Evolutionary conservation across 2,113 vertebrate genomes (phyloP).

Genomic region (Piaya cayana): DNA sequence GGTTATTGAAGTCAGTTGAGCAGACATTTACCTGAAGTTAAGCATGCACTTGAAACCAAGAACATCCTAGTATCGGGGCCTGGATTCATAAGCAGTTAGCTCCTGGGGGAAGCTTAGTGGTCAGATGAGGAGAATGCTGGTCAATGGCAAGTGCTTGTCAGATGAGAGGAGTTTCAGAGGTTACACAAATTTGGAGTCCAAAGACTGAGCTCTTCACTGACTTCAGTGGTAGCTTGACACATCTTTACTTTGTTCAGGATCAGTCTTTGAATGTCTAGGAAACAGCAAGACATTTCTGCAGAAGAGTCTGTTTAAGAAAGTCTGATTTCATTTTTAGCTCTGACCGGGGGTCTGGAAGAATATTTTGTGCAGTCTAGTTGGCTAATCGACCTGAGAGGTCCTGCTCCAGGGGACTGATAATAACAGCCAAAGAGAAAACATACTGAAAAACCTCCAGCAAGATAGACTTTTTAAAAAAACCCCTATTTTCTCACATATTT

Average conservation of each 20-base stretch:
- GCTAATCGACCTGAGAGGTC: neutral
- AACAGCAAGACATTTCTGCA: neutral
- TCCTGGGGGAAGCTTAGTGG: too few species aligned
- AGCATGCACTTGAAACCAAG: neutral
- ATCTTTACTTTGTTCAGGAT: neutral
- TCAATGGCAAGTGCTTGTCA: neutral
- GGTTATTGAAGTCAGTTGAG: neutral
- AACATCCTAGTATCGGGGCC: neutral
- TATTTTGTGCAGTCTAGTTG: neutral
- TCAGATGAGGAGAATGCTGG: neutral
- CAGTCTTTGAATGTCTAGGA: neutral
- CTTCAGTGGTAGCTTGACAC: neutral
- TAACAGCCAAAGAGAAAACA: constrained; percentile 21
- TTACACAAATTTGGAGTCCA: neutral
- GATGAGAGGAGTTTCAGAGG: neutral
- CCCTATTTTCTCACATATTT: constrained; percentile 57
- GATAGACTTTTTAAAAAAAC: neutral
- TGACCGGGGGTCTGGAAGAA: neutral
- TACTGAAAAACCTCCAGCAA: constrained; percentile 3
- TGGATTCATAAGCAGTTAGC: neutral
- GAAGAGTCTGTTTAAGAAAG: neutral
- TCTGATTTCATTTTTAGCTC: neutral
- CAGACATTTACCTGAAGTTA: neutral
- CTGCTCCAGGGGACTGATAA: neutral
- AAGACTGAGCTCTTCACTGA: neutral